Evolutionary conservation across 2,888 invertebrate species (phyloP).

Genomic region (Drosophila borborema): DNA sequence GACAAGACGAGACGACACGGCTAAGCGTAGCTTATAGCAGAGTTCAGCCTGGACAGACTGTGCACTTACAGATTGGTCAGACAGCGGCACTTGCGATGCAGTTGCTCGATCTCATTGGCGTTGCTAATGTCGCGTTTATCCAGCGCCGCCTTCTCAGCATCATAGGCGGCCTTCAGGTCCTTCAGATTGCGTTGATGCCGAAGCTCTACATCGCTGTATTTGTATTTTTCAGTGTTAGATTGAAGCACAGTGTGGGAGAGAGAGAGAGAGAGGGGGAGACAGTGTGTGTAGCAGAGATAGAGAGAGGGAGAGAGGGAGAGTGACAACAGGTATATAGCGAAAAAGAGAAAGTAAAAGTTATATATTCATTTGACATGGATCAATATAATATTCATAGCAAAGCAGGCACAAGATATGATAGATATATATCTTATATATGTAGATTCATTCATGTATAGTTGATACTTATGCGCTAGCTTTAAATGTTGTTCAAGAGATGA

Average conservation of each 20-base stretch:
- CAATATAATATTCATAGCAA: constrained; percentile 7
- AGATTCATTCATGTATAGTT: constrained; percentile 5
- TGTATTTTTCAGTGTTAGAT: constrained; percentile 19
- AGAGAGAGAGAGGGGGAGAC: neutral
- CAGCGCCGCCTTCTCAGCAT: constrained; percentile 83
- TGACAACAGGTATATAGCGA: constrained; percentile 42
- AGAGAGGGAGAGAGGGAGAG: neutral
- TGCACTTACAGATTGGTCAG: constrained; percentile 87
- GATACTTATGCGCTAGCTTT: constrained; percentile 20
- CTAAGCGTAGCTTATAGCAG: constrained; percentile 48
- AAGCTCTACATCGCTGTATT: constrained; percentile 85
- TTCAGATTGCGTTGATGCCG: constrained; percentile 84
- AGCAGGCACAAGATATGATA: constrained; percentile 36
- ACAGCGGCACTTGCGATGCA: constrained; percentile 87
- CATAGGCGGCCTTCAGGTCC: constrained; percentile 84
- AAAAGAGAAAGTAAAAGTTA: constrained; percentile 55
- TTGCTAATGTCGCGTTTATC: constrained; percentile 86
- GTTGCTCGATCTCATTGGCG: constrained; percentile 86
- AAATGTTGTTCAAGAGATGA: constrained; percentile 51
- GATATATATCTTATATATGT: neutral
- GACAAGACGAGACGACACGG: constrained; percentile 58
- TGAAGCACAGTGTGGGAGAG: neutral
- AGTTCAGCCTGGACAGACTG: neutral
- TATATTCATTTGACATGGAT: constrained; percentile 8
- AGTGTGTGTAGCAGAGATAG: neutral